A percentile compares a stretch with the other conserved stretches of the same genome.
Conservation (phyloP, 2,888 invertebrate genomes). For the Mimas tiliae region DNA sequence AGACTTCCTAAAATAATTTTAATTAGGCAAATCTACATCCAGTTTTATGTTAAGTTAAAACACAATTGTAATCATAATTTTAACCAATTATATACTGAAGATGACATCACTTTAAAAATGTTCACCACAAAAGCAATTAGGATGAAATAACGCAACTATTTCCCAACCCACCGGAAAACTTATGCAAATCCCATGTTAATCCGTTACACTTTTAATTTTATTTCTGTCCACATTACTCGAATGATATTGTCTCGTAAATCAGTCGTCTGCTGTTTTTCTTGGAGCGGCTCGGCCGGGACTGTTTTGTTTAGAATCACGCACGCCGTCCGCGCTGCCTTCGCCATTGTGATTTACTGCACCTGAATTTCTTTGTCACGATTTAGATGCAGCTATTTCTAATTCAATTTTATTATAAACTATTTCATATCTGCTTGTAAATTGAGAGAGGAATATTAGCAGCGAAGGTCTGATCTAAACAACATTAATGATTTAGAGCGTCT, state of each 20-base stretch:
- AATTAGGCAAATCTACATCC: too few species aligned
- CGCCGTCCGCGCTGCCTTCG: slow-evolving; percentile 67
- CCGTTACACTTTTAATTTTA: slow-evolving; percentile 74
- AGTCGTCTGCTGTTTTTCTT: slow-evolving; percentile 81
- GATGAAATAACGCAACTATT: slow-evolving; percentile 5
- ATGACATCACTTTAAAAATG: too few species aligned
- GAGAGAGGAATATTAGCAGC: not conserved
- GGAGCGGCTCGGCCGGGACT: slow-evolving; percentile 64
- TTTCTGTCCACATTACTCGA: slow-evolving; percentile 77
- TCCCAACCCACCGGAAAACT: slow-evolving; percentile 40
- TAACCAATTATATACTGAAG: too few species aligned
- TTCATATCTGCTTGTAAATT: slow-evolving; percentile 9
- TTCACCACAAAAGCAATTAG: not conserved
- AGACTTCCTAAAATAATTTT: too few species aligned
- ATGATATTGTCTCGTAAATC: slow-evolving; percentile 83
- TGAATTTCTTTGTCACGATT: slow-evolving; percentile 62
- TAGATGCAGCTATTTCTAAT: slow-evolving; percentile 45
- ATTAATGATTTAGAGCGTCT: not conserved
- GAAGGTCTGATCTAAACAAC: not conserved
- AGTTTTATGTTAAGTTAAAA: too few species aligned
- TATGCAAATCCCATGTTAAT: slow-evolving; percentile 70
- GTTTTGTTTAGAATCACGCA: slow-evolving; percentile 84
- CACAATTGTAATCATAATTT: too few species aligned
- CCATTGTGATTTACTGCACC: slow-evolving; percentile 75
- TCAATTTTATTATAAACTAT: slow-evolving; percentile 35